These are phyloP conservation scores for Tetranychus truncatus DNA, from an alignment of 2,888 invertebrate genomes.

Conservation along the genomic window DNA sequence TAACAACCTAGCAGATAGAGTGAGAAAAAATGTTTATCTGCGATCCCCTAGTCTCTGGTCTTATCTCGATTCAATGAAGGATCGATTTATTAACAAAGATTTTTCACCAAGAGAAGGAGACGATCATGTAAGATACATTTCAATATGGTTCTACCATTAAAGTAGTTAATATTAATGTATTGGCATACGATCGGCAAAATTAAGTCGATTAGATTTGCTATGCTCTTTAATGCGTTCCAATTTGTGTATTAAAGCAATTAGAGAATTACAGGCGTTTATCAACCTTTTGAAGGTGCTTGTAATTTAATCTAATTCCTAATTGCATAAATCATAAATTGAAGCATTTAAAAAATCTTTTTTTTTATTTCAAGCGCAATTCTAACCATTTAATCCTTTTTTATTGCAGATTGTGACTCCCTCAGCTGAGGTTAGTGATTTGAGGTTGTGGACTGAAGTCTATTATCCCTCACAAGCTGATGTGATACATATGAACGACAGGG, in stretches of 20 bases:
- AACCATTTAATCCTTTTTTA: neutral
- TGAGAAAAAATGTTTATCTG: slow-evolving; percentile 27
- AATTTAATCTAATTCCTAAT: too few relatives aligned
- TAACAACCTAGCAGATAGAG: slow-evolving; percentile 40
- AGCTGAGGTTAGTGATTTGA: neutral
- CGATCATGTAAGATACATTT: neutral
- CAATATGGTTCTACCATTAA: too few relatives aligned
- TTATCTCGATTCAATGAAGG: slow-evolving; percentile 44
- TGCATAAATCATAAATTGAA: too few relatives aligned
- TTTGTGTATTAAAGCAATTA: too few relatives aligned
- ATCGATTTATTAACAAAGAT: slow-evolving; percentile 66
- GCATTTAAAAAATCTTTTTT: slow-evolving; percentile 28
- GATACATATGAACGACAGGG: neutral
- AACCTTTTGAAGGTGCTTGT: too few relatives aligned
- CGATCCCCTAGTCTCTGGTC: slow-evolving; percentile 63
- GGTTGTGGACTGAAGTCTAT: slow-evolving; percentile 5
- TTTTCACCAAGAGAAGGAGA: slow-evolving; percentile 38
- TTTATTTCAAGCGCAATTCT: neutral
- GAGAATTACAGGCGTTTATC: too few relatives aligned
- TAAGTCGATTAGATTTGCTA: too few relatives aligned
- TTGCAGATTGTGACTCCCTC: slow-evolving; percentile 7
- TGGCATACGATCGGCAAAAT: too few relatives aligned
- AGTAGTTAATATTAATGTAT: too few relatives aligned
- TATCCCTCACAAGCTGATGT: neutral
- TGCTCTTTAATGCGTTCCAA: too few relatives aligned